Percentiles rank a stretch among this genome's conserved stretches.
Evolutionary conservation across 2,888 invertebrate genomes (phyloP).

Genomic region (Plemyria rubiginata): DNA sequence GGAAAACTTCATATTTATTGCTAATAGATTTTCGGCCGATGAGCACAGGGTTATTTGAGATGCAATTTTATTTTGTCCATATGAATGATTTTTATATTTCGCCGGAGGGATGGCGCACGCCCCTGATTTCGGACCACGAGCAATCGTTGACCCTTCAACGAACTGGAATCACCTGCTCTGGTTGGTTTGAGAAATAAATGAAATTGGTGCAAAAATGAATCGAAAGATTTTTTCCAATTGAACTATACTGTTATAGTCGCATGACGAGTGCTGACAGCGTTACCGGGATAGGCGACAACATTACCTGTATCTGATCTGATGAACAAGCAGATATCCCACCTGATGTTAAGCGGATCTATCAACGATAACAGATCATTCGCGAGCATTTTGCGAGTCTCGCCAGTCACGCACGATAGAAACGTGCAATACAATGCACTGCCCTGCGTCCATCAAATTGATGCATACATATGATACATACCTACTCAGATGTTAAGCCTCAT

Average conservation of each 20-base stretch:
- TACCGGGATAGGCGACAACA: no score
- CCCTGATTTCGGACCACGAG: conserved; percentile 69
- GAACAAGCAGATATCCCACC: no score
- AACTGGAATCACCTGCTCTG: conserved; percentile 54
- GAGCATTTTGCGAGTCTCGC: no score
- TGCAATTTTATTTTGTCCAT: conserved; percentile 85
- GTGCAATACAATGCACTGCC: no score
- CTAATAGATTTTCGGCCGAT: conserved; percentile 83
- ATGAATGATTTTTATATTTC: conserved; percentile 84
- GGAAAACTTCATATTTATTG: conserved; percentile 85
- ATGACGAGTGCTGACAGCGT: no score
- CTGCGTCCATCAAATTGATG: no score
- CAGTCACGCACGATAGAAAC: no score
- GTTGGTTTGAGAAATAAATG: conserved; percentile 54
- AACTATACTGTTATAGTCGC: not conserved
- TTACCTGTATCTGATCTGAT: no score
- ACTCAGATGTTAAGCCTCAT: no score
- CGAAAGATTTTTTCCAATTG: conserved; percentile 10
- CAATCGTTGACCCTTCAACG: conserved; percentile 61
- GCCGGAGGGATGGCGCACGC: conserved; percentile 64
- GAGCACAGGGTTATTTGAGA: conserved; percentile 82
- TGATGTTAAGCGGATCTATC: no score
- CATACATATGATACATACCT: no score
- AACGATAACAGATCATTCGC: no score
- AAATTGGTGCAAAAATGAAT: conserved; percentile 39